A percentile compares a stretch with the other conserved stretches of the same genome.
These are phyloP conservation scores for Perodicticus potto DNA, from an alignment of 2,797 vertebrate species.

Conservation along the genomic window DNA sequence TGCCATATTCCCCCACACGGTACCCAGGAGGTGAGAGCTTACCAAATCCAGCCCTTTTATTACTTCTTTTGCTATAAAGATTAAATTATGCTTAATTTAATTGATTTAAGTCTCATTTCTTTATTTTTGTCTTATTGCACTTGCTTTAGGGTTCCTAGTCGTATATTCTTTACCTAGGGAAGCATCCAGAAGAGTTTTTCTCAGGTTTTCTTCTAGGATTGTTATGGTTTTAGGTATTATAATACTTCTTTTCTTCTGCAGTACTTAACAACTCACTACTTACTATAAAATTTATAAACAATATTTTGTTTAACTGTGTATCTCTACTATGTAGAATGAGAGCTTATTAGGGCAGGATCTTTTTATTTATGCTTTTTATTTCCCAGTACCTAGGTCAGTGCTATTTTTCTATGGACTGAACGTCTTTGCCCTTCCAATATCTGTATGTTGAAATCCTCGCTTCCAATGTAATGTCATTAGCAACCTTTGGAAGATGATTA, in stretches of 20 bases:
- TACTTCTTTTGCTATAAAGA: too few relatives aligned
- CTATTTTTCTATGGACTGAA: not conserved
- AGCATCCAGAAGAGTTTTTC: too few relatives aligned
- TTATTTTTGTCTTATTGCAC: too few relatives aligned
- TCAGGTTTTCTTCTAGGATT: too few relatives aligned
- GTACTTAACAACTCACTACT: not conserved
- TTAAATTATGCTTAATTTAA: too few relatives aligned
- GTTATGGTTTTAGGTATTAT: too few relatives aligned
- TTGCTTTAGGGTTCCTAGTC: too few relatives aligned
- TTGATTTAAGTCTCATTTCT: too few relatives aligned
- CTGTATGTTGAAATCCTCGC: not conserved
- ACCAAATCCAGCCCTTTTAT: too few relatives aligned
- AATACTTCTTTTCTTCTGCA: not conserved
- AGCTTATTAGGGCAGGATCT: not conserved
- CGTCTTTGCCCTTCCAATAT: not conserved
- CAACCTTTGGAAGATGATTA: not conserved
- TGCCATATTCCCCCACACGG: too few relatives aligned
- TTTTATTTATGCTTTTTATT: conserved; percentile 12
- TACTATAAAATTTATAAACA: not conserved
- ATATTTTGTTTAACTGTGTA: not conserved
- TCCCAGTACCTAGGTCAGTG: not conserved
- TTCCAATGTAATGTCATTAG: not conserved
- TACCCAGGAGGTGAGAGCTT: too few relatives aligned
- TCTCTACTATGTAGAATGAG: not conserved
- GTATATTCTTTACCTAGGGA: too few relatives aligned